Base-by-base conservation (phyloP, 2,113 vertebrate genomes). In the Lamprotornis superbus region DNA sequence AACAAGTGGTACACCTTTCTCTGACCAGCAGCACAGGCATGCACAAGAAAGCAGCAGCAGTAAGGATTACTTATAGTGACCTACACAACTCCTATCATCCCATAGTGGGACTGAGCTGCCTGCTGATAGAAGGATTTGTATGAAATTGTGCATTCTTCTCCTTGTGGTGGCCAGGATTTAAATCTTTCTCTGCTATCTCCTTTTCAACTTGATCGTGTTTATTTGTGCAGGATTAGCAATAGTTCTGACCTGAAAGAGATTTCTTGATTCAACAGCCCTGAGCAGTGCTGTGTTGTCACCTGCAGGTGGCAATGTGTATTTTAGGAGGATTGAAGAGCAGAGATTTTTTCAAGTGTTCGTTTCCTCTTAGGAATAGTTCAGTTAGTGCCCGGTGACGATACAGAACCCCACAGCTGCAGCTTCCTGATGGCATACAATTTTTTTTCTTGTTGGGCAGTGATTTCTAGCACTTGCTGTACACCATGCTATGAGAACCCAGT, bases 271-370 rank as follows among this genome's bases (percentile, higher is more conserved):
- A 50, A 9, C 28, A 44, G 39, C 35, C 25, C 21, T 44, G 39
- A 90, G 80, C 40, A 71, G 42, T 92, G 80, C n/a, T 82, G 20
- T 10, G 20, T 84, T 94, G 69, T 94, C 64, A 71, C 91, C 96
- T 95, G 89, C 65, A 97, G 93, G 55, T 94, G 95, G 91, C 95
- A 94, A 71, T 96, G 39, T 89, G 15, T 70, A 12, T 87, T 93
- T 92, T 47, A 77, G 47, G 20, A 89, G 37, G 18, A 22, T 27
- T 56, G 64, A 31, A 64, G 31, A 87, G 28, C 55, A n/a, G 40
- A 6, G 30, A 27, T 37, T 42, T 46, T 79, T 64, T 24, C 1
- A 15, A 52, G 31, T 39, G 2, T 25, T 11, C 53, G 5, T 84
- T 91, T 91, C 9, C 35, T 47, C 6, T 47, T 78, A 52, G 30